phyloP scores from a whole-genome alignment of 2,888 invertebrate species.

The Calephelis perditalis region DNA sequence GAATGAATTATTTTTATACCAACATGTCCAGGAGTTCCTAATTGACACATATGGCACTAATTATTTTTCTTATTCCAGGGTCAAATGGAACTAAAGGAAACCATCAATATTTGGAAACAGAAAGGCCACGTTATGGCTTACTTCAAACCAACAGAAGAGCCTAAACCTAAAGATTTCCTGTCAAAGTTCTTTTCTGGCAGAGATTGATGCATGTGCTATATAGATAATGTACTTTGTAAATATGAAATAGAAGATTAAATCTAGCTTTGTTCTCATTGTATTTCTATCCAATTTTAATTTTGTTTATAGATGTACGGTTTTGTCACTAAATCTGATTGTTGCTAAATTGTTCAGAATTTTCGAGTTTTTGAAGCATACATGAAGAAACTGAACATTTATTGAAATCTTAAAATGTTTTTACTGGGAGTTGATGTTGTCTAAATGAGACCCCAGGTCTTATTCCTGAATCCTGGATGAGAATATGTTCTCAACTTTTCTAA shows the following conservation, averaged over 20 bases:
- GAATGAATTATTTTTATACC: too few species aligned
- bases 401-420: too few species aligned
- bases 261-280: neutral
- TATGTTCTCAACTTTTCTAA: too few species aligned
- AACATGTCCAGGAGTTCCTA: too few species aligned
- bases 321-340: too few species aligned
- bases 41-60: neutral
- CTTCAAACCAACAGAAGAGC: slow-evolving; percentile 90
- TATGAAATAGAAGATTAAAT: slow-evolving; percentile 31
- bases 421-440: too few species aligned
- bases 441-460: too few species aligned
- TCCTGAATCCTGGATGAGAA: too few species aligned
- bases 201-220: slow-evolving; percentile 51
- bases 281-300: neutral
- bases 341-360: too few species aligned
- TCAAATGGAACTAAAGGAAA: slow-evolving; percentile 96
- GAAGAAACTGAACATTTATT: too few species aligned
- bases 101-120: slow-evolving; percentile 92
- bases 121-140: slow-evolving; percentile 91
- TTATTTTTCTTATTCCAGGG: slow-evolving; percentile 78
- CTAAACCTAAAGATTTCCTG: slow-evolving; percentile 93
- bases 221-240: slow-evolving; percentile 34
- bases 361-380: too few species aligned
- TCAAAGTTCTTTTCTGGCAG: slow-evolving; percentile 90
- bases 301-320: too few species aligned